These are phyloP conservation scores for Epinephelus fuscoguttatus DNA, from an alignment of 2,113 vertebrate species.

Conservation along the genomic window DNA sequence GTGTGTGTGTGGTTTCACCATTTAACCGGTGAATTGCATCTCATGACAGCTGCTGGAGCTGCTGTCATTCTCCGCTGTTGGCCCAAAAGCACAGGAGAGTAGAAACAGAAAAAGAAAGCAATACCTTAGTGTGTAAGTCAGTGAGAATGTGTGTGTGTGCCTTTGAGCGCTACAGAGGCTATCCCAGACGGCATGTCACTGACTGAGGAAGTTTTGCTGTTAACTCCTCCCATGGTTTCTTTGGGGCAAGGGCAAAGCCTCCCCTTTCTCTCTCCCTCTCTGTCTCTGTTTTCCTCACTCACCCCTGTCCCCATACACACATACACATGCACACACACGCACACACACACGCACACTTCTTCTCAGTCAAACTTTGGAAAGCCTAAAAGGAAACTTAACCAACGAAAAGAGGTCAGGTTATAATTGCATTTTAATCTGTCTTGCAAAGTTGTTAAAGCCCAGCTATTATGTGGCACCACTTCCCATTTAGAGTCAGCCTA, in stretches of 20 bases:
- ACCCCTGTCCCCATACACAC: background rate
- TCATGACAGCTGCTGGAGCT: conserved; percentile 40
- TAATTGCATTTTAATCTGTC: background rate
- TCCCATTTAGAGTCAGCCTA: background rate
- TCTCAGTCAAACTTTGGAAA: conserved; percentile 19
- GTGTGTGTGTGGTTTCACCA: conserved; percentile 12
- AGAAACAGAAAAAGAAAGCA: conserved; percentile 33
- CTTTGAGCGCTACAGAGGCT: conserved; percentile 29
- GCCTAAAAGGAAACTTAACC: background rate
- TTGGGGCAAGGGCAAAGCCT: conserved; percentile 30
- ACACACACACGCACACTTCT: background rate
- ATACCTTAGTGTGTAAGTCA: background rate
- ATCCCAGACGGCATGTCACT: conserved; percentile 61
- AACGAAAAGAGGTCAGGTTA: background rate
- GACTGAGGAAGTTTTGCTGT: conserved; percentile 64
- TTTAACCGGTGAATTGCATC: conserved; percentile 32
- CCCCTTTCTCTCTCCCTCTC: conserved; percentile 9
- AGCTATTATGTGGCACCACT: background rate
- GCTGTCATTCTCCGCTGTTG: conserved; percentile 44
- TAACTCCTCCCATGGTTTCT: conserved; percentile 77
- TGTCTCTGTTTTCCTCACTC: conserved; percentile 21
- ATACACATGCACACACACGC: background rate
- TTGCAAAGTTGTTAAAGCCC: background rate
- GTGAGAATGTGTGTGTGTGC: conserved; percentile 14
- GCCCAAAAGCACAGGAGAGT: conserved; percentile 3